These are phyloP conservation scores for Tachyglossus aculeatus DNA, from an alignment of 2,797 vertebrate species.

Conservation along the genomic window DNA sequence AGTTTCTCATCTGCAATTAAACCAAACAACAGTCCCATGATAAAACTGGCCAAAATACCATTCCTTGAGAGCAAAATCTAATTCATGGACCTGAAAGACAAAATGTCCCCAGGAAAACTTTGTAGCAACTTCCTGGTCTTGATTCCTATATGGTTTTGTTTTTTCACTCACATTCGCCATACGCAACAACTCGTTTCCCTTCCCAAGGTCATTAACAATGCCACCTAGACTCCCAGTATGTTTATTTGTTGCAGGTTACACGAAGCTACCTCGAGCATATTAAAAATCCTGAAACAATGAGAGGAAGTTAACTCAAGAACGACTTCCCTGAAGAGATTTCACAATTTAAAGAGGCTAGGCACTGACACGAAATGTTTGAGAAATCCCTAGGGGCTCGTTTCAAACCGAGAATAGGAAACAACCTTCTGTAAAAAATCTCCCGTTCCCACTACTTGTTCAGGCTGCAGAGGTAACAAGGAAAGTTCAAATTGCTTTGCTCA, in stretches of 20 bases:
- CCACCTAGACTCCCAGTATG: neutral
- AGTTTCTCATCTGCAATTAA: neutral
- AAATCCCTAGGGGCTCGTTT: neutral
- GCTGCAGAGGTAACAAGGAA: neutral
- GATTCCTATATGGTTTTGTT: slow-evolving; percentile 10
- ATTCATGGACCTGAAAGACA: slow-evolving; percentile 26
- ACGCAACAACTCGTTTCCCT: neutral
- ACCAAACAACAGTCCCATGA: neutral
- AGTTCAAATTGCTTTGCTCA: slow-evolving; percentile 38
- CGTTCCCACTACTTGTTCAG: slow-evolving; percentile 7
- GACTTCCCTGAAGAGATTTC: neutral
- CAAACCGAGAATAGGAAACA: slow-evolving; percentile 10
- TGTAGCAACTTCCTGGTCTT: slow-evolving; percentile 17
- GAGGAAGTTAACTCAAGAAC: neutral
- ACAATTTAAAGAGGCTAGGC: neutral
- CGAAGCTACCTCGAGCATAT: neutral
- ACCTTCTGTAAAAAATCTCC: neutral
- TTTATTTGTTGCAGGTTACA: neutral
- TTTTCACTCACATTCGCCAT: neutral
- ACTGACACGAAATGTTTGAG: neutral
- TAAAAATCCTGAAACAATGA: neutral
- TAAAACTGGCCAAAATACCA: slow-evolving; percentile 4
- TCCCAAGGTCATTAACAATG: neutral
- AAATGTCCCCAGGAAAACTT: slow-evolving; percentile 22
- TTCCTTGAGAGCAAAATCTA: slow-evolving; percentile 16